Evolutionary conservation across 2,113 vertebrate genomes (phyloP).

Genomic region (Hylia prasina): DNA sequence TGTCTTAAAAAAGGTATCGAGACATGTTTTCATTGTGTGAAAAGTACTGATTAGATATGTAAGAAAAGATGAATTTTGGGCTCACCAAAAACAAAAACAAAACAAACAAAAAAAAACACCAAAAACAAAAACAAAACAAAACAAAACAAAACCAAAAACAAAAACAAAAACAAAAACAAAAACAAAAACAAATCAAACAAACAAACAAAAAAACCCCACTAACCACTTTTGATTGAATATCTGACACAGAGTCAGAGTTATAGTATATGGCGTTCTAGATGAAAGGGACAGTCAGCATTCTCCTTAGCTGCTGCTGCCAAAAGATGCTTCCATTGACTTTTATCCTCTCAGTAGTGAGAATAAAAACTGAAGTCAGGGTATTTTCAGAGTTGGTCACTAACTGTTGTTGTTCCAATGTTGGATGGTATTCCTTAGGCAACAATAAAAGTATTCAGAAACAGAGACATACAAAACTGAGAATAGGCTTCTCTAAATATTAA

Average conservation of each 20-base stretch:
- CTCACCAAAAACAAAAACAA: neutral
- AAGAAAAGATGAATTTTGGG: neutral
- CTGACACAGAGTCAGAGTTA: neutral
- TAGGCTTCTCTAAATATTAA: rapidly evolving
- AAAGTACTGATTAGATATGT: neutral
- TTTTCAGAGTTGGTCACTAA: neutral
- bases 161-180: neutral
- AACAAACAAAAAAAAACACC: neutral
- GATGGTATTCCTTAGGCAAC: neutral
- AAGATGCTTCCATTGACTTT: neutral
- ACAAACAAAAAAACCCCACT: too few species aligned
- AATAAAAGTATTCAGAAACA: neutral
- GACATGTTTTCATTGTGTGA: neutral
- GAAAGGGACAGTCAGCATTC: neutral
- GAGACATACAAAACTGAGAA: neutral
- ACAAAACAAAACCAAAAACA: too few species aligned
- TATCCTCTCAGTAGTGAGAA: neutral
- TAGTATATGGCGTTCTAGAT: neutral
- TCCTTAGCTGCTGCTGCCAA: neutral
- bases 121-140: neutral
- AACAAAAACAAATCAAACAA: too few species aligned
- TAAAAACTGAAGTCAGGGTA: neutral
- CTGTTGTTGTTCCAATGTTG: neutral
- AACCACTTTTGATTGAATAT: neutral
- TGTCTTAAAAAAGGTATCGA: neutral